These are phyloP conservation scores for Megalopta genalis DNA, from an alignment of 1,140 invertebrate genomes.

Conservation along the genomic window DNA sequence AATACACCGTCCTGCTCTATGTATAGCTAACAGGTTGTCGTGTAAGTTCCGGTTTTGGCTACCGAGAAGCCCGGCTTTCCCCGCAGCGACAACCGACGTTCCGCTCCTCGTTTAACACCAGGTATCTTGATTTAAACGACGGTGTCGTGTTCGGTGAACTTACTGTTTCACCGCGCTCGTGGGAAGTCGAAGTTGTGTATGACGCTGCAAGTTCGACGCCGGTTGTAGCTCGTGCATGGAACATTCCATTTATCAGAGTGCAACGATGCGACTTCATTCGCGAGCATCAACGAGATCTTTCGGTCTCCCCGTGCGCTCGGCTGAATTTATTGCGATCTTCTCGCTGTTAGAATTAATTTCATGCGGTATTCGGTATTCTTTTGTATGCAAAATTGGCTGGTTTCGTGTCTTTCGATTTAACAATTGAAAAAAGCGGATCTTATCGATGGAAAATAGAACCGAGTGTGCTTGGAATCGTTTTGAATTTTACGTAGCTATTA, in stretches of 20 bases:
- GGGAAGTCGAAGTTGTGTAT: slow-evolving; percentile 1
- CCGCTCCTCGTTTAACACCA: neutral
- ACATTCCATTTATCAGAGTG: neutral
- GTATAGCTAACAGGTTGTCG: neutral
- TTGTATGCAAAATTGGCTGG: too few species aligned
- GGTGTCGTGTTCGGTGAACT: neutral
- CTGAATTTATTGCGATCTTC: too few species aligned
- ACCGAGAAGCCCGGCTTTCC: neutral
- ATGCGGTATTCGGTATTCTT: too few species aligned
- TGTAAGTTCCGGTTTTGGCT: neutral
- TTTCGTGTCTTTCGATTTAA: too few species aligned
- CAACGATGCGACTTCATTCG: neutral
- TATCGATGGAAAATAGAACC: too few species aligned
- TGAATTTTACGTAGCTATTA: too few species aligned
- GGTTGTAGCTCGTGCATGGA: neutral
- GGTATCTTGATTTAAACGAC: neutral
- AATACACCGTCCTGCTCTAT: neutral
- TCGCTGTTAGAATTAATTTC: too few species aligned
- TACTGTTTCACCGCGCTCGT: neutral
- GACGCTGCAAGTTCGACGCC: neutral
- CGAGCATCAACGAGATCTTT: too few species aligned
- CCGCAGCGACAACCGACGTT: too few species aligned
- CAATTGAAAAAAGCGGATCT: too few species aligned
- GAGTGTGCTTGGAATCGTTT: too few species aligned
- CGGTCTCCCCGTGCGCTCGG: too few species aligned